Evolutionary conservation across 2,888 invertebrate species (phyloP).

Genomic region (Magallana nippona): DNA sequence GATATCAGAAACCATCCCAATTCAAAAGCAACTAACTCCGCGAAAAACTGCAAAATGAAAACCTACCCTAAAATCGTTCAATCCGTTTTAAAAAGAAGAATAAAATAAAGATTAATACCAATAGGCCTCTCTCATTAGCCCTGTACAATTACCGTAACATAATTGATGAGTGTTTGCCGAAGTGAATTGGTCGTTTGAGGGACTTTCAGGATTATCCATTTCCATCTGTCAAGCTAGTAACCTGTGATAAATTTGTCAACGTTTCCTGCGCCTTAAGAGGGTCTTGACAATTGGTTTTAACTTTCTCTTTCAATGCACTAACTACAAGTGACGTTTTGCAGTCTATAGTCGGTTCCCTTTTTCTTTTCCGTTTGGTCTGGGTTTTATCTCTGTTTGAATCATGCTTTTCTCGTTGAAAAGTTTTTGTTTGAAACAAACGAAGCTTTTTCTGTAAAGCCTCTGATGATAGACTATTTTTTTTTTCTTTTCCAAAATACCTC

Average conservation of each 20-base stretch:
- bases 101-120: not conserved
- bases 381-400: not conserved
- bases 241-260: slow-evolving; percentile 6
- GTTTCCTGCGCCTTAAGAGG: slow-evolving; percentile 19
- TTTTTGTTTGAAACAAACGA: too few species aligned
- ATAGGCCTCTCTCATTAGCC: slow-evolving; percentile 18
- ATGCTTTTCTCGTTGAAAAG: too few species aligned
- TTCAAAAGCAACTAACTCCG: not conserved
- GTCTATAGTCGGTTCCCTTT: not conserved
- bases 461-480: too few species aligned
- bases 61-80: slow-evolving; percentile 10
- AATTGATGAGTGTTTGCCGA: slow-evolving; percentile 25
- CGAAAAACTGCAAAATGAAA: not conserved
- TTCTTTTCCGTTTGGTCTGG: not conserved
- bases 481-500: too few species aligned
- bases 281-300: not conserved
- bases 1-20: not conserved
- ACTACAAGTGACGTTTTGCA: not conserved
- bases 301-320: slow-evolving; percentile 26
- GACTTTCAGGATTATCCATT: slow-evolving; percentile 1
- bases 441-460: too few species aligned
- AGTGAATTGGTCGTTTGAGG: slow-evolving; percentile 15
- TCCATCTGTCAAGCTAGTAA: slow-evolving; percentile 7
- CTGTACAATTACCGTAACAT: slow-evolving; percentile 10
- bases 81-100: not conserved